phyloP scores from a whole-genome alignment of 2,888 invertebrate species.

The Sphecodes monilicornis region DNA sequence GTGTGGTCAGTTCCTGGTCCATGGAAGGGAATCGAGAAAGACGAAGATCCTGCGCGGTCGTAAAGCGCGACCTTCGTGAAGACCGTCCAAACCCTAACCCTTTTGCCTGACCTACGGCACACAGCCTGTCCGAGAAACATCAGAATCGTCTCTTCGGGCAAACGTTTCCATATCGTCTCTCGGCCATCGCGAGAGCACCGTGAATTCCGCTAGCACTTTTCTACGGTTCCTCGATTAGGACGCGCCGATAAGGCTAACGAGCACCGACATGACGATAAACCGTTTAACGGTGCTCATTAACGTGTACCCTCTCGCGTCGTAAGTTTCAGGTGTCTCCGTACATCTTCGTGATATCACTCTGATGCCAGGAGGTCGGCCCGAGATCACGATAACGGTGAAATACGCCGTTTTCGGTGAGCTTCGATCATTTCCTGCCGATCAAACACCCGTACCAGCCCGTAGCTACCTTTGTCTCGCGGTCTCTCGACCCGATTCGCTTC shows the following conservation, averaged over 20 bases:
- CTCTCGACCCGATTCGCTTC: not conserved
- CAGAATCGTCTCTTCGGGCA: conserved; percentile 47
- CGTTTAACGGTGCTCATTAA: conserved; percentile 71
- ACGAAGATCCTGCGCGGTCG: conserved; percentile 46
- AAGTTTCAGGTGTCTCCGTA: conserved; percentile 57
- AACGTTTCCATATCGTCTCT: conserved; percentile 61
- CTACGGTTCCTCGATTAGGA: conserved; percentile 58
- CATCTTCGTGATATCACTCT: conserved; percentile 57
- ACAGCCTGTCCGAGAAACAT: conserved; percentile 33
- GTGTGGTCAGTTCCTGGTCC: conserved; percentile 11
- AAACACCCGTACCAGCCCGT: not conserved
- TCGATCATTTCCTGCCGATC: conserved; percentile 50
- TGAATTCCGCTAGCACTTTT: conserved; percentile 56
- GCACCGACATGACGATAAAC: conserved; percentile 72
- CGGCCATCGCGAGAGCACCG: conserved; percentile 48
- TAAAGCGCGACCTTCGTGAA: conserved; percentile 49
- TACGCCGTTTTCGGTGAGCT: conserved; percentile 47
- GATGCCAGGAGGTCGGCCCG: conserved; percentile 53
- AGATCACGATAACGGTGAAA: conserved; percentile 62
- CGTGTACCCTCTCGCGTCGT: conserved; percentile 66
- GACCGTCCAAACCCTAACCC: conserved; percentile 44
- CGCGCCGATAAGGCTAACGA: conserved; percentile 74
- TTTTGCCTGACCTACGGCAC: conserved; percentile 57
- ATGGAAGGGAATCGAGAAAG: not conserved
- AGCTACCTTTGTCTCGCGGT: not conserved